These are phyloP conservation scores for Folsomia candida DNA, from an alignment of 2,888 invertebrate species.

Conservation along the genomic window DNA sequence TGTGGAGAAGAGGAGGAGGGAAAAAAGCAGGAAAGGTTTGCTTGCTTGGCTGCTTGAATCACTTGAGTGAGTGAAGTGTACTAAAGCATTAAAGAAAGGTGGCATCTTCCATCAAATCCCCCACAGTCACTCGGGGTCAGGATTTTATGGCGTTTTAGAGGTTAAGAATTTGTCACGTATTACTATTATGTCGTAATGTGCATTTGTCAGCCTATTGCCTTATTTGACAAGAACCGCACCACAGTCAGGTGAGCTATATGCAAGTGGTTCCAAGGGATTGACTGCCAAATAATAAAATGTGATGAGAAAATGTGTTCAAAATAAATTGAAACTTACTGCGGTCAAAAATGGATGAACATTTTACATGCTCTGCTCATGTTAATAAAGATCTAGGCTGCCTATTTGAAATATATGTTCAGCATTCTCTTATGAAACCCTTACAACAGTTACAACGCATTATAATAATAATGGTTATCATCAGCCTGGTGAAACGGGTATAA, in stretches of 20 bases:
- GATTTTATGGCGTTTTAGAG: neutral
- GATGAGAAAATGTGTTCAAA: no score
- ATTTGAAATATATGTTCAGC: no score
- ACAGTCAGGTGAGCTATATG: no score
- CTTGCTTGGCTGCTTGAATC: conserved; percentile 1
- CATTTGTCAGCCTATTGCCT: neutral
- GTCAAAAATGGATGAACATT: no score
- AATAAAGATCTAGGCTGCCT: no score
- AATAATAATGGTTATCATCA: neutral
- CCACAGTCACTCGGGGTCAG: neutral
- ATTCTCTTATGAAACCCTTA: no score
- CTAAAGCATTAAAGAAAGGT: conserved; percentile 9
- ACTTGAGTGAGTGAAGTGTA: conserved; percentile 2
- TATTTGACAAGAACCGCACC: no score
- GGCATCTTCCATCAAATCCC: neutral
- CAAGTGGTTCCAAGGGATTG: no score
- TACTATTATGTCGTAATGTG: neutral
- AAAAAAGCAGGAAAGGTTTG: conserved; percentile 11
- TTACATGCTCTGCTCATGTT: no score
- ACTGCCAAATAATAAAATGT: no score
- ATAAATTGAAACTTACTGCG: no score
- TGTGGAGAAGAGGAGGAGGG: conserved; percentile 5
- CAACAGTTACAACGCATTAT: no score
- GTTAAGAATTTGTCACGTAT: conserved; percentile 6
- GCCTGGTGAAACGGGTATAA: neutral